Evolutionary conservation across 2,888 invertebrate genomes (phyloP).

Genomic region (Cordilura impudica): DNA sequence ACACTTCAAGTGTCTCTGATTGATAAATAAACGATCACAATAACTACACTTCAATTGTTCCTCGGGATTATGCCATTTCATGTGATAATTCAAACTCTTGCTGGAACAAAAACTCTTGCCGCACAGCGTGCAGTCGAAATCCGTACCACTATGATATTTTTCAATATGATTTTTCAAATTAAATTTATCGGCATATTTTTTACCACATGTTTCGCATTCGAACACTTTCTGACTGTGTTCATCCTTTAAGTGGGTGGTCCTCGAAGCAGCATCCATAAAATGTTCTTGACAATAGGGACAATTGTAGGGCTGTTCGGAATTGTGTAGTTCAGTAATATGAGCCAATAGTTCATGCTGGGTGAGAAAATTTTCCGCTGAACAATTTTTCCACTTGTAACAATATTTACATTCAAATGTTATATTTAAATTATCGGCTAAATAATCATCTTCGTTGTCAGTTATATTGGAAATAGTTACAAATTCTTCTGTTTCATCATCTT

Average conservation of each 20-base stretch:
- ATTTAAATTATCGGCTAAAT: conserved; percentile 51
- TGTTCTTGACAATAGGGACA: conserved; percentile 70
- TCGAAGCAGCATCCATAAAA: conserved; percentile 73
- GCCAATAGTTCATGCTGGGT: conserved; percentile 69
- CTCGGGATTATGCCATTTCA: conserved; percentile 73
- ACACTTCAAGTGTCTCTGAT: conserved; percentile 71
- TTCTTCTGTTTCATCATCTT: conserved; percentile 5
- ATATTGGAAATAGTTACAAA: neutral
- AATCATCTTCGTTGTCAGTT: conserved; percentile 20
- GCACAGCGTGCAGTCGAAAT: conserved; percentile 71
- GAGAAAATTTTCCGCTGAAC: conserved; percentile 64
- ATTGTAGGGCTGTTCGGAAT: conserved; percentile 70
- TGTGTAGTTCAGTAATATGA: conserved; percentile 69
- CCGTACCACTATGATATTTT: conserved; percentile 73
- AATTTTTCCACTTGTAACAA: conserved; percentile 68
- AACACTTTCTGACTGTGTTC: conserved; percentile 70
- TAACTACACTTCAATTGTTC: conserved; percentile 70
- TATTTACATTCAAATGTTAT: conserved; percentile 69
- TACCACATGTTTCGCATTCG: conserved; percentile 70
- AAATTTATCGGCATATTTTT: conserved; percentile 72
- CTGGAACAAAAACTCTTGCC: conserved; percentile 74
- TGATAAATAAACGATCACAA: conserved; percentile 73
- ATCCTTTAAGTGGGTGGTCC: conserved; percentile 72
- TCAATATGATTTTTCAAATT: conserved; percentile 72
- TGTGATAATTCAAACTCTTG: conserved; percentile 73